Percentiles rank a stretch among this genome's conserved stretches.
These are phyloP conservation scores for Limnodromus scolopaceus DNA, from an alignment of 2,797 vertebrate genomes.

Conservation along the genomic window DNA sequence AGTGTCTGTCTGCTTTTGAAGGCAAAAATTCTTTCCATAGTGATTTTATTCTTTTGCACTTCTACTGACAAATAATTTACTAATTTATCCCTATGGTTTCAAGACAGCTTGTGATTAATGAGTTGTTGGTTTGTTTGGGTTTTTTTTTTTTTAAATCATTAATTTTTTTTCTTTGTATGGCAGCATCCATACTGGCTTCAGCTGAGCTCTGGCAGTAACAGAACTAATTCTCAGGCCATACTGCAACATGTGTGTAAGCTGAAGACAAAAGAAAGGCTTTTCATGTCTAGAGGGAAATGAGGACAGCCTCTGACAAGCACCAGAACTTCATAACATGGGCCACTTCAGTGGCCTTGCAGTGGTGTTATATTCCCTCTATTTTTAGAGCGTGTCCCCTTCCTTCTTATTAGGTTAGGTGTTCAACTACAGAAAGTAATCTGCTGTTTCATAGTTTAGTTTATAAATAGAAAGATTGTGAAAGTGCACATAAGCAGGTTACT, in stretches of 20 bases:
- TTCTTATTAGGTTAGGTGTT: not conserved
- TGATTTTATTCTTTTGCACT: constrained; percentile 55
- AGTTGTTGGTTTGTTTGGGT: no score
- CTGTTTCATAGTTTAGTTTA: not conserved
- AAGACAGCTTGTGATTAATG: not conserved
- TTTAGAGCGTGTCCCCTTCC: not conserved
- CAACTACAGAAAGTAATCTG: not conserved
- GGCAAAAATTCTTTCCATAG: constrained; percentile 65
- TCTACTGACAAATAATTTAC: constrained; percentile 40
- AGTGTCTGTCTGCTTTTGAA: constrained; percentile 55
- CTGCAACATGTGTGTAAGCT: not conserved
- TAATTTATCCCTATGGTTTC: constrained; percentile 27
- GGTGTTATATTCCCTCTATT: not conserved
- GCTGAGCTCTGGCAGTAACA: not conserved
- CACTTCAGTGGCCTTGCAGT: not conserved
- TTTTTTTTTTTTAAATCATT: not conserved
- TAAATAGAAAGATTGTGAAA: not conserved
- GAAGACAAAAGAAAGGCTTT: not conserved
- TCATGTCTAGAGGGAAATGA: not conserved
- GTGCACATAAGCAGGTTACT: not conserved
- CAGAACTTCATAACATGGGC: not conserved
- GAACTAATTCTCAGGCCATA: not conserved
- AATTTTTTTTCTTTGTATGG: not conserved
- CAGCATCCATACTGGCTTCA: not conserved
- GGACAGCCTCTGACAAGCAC: not conserved